Percentiles rank a stretch among this genome's conserved stretches.
Evolutionary conservation across 2,888 invertebrate genomes (phyloP).

Genomic region (Scaptodrosophila latifasciaeformis): DNA sequence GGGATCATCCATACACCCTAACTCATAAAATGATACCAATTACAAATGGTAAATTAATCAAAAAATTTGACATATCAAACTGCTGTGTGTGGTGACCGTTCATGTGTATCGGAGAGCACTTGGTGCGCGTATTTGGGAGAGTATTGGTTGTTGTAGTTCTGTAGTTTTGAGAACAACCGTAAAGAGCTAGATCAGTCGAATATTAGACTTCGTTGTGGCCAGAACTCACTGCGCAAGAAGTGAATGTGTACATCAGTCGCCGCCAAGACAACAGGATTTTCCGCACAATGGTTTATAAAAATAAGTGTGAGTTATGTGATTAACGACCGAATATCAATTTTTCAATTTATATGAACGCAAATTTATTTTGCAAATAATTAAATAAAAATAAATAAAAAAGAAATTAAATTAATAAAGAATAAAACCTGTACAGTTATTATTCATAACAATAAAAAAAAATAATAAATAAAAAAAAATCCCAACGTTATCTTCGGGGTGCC

Average conservation of each 20-base stretch:
- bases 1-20: too few relatives aligned
- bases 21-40: constrained; percentile 2
- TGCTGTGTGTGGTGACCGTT: too few relatives aligned
- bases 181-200: too few relatives aligned
- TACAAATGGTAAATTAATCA: neutral
- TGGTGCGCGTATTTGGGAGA: neutral
- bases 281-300: constrained; percentile 8
- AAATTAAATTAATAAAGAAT: too few relatives aligned
- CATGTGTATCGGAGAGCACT: neutral
- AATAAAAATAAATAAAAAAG: too few relatives aligned
- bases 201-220: too few relatives aligned
- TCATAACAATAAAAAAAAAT: constrained; percentile 5
- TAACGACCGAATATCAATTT: too few relatives aligned
- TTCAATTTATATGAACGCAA: too few relatives aligned
- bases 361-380: too few relatives aligned
- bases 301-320: constrained; percentile 10
- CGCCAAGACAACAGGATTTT: neutral
- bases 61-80: too few relatives aligned
- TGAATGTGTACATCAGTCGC: constrained; percentile 3
- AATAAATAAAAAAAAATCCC: constrained; percentile 1
- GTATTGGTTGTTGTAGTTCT: neutral
- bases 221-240: neutral
- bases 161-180: neutral
- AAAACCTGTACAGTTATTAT: constrained; percentile 11
- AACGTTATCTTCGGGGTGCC: too few relatives aligned